Conservation (phyloP, 2,113 vertebrate genomes). For the Lycaon pictus region DNA sequence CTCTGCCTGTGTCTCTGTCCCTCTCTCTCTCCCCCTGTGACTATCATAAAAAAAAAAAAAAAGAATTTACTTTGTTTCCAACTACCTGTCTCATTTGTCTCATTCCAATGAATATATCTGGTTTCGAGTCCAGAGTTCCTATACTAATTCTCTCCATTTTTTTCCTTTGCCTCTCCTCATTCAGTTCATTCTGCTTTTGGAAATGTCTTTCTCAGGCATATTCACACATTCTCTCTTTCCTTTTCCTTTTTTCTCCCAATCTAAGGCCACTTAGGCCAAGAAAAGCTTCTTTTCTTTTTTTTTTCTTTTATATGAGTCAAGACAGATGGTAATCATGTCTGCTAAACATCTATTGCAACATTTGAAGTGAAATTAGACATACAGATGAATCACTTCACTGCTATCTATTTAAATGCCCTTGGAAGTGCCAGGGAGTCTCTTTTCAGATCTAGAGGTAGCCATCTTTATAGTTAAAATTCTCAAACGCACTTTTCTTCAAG, state of each 20-base stretch:
- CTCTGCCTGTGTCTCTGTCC: too few species aligned
- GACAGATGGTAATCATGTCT: constrained; percentile 5
- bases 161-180: not conserved
- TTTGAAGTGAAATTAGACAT: constrained; percentile 38
- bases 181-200: constrained; percentile 24
- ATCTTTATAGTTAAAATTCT: constrained; percentile 38
- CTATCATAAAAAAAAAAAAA: too few species aligned
- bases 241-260: not conserved
- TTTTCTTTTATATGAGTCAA: not conserved
- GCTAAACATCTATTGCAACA: constrained; percentile 21
- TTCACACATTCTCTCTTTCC: not conserved
- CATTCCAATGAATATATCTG: not conserved
- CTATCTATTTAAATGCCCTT: not conserved
- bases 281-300: not conserved
- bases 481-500: not conserved
- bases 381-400: not conserved
- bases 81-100: not conserved
- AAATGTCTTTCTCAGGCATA: constrained; percentile 24
- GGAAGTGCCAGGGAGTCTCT: not conserved
- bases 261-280: not conserved
- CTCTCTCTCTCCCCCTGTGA: too few species aligned
- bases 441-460: not conserved
- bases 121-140: not conserved
- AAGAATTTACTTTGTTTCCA: not conserved
- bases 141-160: not conserved